These are phyloP conservation scores for Drosophila kokeensis DNA, from an alignment of 2,888 invertebrate genomes.

Conservation along the genomic window DNA sequence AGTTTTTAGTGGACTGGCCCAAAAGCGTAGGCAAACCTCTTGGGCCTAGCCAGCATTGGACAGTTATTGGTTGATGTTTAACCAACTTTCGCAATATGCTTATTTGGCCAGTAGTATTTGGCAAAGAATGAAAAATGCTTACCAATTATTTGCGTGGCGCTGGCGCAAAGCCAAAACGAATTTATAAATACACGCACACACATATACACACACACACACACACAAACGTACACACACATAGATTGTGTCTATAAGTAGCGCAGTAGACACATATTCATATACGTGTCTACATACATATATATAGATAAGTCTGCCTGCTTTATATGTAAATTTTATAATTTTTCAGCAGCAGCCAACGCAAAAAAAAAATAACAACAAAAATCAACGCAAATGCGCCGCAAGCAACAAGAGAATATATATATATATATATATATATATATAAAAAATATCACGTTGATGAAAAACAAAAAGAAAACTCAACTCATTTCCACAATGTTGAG, in stretches of 20 bases:
- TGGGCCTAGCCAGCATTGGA: conserved; percentile 38
- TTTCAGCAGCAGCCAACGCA: conserved; percentile 55
- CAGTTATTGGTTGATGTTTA: conserved; percentile 61
- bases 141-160: conserved; percentile 77
- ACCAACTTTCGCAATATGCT: conserved; percentile 29
- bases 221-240: neutral
- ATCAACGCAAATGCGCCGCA: conserved; percentile 77
- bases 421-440: neutral
- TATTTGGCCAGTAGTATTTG: conserved; percentile 43
- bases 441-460: conserved; percentile 43
- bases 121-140: conserved; percentile 69
- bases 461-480: conserved; percentile 51
- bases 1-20: conserved; percentile 12
- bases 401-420: conserved; percentile 33
- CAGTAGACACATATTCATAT: conserved; percentile 50
- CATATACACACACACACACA: conserved; percentile 13
- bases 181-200: conserved; percentile 68
- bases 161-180: conserved; percentile 69
- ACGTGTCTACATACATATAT: conserved; percentile 26
- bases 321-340: conserved; percentile 75
- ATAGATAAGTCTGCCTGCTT: conserved; percentile 50
- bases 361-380: conserved; percentile 30
- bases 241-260: conserved; percentile 64
- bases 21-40: conserved; percentile 29
- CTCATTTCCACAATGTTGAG: conserved; percentile 57